A percentile compares a stretch with the other conserved stretches of the same genome.
Evolutionary conservation across 1,140 invertebrate species (phyloP).

Genomic region (Augochlora pura): DNA sequence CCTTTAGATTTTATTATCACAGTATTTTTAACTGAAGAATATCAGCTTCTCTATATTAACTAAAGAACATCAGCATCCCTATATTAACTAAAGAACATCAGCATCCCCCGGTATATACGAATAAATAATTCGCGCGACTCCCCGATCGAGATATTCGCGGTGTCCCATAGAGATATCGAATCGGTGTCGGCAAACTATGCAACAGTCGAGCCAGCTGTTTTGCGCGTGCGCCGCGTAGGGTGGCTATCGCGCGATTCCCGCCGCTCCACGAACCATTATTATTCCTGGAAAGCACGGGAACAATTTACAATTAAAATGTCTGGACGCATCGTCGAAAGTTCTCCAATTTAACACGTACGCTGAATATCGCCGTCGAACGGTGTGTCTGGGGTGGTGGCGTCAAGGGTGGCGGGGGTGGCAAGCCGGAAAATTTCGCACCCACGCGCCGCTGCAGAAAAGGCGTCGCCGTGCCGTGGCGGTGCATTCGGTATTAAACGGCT

Average conservation of each 20-base stretch:
- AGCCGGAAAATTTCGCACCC: background rate
- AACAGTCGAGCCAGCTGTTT: no score
- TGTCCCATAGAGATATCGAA: no score
- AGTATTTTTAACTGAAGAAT: no score
- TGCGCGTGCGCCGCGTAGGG: background rate
- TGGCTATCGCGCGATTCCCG: slow-evolving; percentile 11
- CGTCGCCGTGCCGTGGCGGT: background rate
- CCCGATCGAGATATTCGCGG: no score
- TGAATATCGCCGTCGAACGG: slow-evolving; percentile 15
- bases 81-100: no score
- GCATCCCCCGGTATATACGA: no score
- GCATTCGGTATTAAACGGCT: background rate
- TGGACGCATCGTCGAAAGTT: slow-evolving; percentile 33
- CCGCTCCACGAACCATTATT: slow-evolving; percentile 20
- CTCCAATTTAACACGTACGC: slow-evolving; percentile 30
- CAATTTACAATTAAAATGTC: slow-evolving; percentile 48
- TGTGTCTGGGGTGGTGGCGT: background rate
- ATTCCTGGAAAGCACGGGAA: slow-evolving; percentile 32
- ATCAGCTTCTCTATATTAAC: no score
- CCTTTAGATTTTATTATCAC: no score
- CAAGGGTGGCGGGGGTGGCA: background rate
- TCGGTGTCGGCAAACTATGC: no score
- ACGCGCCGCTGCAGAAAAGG: background rate
- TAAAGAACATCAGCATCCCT: no score
- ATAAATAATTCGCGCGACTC: no score